Base-by-base conservation (phyloP, 2,888 invertebrate genomes). In the Tenodera sinensis region DNA sequence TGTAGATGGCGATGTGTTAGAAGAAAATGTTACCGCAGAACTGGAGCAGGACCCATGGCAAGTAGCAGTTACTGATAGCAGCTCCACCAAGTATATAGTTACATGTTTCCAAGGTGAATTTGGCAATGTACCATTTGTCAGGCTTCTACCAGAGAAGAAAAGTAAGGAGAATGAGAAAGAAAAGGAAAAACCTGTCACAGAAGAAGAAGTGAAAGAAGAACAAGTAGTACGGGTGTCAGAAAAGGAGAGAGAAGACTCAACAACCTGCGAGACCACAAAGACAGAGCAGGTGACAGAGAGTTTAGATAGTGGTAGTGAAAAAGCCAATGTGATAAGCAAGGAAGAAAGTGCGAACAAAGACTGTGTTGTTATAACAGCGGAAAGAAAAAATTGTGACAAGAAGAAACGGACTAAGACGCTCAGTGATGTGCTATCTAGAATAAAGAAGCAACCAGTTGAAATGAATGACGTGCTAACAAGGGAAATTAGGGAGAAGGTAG, bases 51-150 rank as follows among this genome's bases (percentile, higher is more conserved):
- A 97, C 93, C 96, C 97, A 28, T 97, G 97, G 96, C 96, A 96
- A 92, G 95, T 96, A 90, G 94, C 94, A 89, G 93, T 93, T 90
- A 94, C 94, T 86, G 95, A 95, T 91, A 91, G 92, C 86, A 93
- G 93, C 91, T 93, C 94, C 91, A 96, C 96, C 91, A 95, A 96
- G 92, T 98, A 98, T 93, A 96, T 98, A 92, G 95, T 98, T 93
- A 97, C 98, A 92, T 96, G 97, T 93, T 97, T 97, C 94, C 97
- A 97, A 93, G 96, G 96, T 54, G 97, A 97, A 93, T 96, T 96
- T 92, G 96, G 96, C 92, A 95, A 95, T 93, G 96, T 97, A 93
- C 97, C 97, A 92, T 97, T 97, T 94, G 96, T 96, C 92, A 96
- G 96, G 92, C 95, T 96, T 90, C 93, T 97, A 90, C 93, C 93